Evolutionary conservation across 2,797 vertebrate genomes (phyloP), one percentile per base, ranked within the genome.

Genomic region (Anguilla marmorata): DNA sequence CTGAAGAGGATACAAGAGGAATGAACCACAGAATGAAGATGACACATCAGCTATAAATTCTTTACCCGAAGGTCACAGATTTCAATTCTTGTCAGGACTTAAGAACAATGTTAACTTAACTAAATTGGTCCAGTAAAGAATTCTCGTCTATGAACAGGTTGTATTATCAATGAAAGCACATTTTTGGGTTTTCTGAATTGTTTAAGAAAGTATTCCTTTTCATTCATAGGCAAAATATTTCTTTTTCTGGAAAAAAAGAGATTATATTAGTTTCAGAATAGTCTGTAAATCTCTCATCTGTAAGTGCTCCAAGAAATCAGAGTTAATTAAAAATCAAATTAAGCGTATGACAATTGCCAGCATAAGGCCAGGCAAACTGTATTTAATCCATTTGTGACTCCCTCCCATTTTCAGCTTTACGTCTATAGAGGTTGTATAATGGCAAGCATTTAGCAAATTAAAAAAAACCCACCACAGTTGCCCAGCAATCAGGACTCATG

Each of bases 261-360:
- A 90, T 86, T 85, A 90, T 3, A 92, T 88, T 50, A 66, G 72
- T 90, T 89, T 89, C 88, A 88, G 88, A 88, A 89, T 86, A 63
- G 87, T 93, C 91, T 92, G 90, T 90, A 89, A 87, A 89, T 92
- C 90, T 88, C 52, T 69, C 27, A 41, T 72, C 87, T 76, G 86
- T 52, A 87, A 91, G 92, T 30, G 90, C 89, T 93, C 88, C 63
- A 92, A 95, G 93, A 95, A 95, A 95, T 92, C 88, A 56, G 83
- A 95, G 92, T 95, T 95, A 96, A 96, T 96, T 96, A 95, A 89
- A 88, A 93, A 92, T 90, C 92, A 93, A 94, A 94, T 93, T 91
- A 94, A 95, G 93, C 90, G 92, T 91, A 92, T 90, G 92, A 93
- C 93, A 95, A 94, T 92, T 91, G 92, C 90, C 92, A 93, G 87